Conservation (phyloP, 2,888 invertebrate species). For the Dimorphilus gyrociliatus region DNA sequence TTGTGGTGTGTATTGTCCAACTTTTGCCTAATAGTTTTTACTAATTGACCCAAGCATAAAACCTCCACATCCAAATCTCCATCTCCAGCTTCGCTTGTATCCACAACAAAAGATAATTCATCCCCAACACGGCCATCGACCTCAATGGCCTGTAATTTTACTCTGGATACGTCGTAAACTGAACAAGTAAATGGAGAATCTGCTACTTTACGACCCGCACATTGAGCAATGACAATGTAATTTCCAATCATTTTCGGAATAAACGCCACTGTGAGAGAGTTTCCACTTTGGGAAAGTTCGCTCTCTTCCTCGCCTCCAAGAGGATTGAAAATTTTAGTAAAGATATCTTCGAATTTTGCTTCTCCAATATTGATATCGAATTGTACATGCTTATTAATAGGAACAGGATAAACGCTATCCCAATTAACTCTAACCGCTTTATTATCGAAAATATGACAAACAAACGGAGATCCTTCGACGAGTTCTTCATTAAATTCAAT, state of each 20-base stretch:
- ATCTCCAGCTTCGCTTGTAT: conserved; percentile 84
- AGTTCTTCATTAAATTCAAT: too few relatives aligned
- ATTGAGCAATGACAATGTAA: conserved; percentile 81
- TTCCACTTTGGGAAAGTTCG: too few relatives aligned
- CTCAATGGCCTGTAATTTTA: conserved; percentile 50
- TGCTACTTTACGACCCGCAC: conserved; percentile 67
- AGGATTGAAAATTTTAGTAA: too few relatives aligned
- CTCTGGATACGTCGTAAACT: conserved; percentile 74
- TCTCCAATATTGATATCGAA: conserved; percentile 8
- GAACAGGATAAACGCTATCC: conserved; percentile 5
- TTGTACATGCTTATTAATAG: conserved; percentile 6
- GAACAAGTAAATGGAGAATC: conserved; percentile 87
- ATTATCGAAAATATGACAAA: too few relatives aligned
- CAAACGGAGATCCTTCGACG: too few relatives aligned
- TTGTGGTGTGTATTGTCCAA: conserved; percentile 55
- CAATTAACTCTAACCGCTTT: conserved; percentile 8
- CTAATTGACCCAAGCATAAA: conserved; percentile 51
- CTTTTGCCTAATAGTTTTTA: conserved; percentile 66
- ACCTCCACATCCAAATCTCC: conserved; percentile 45
- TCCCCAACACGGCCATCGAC: too few relatives aligned
- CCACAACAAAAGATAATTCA: too few relatives aligned
- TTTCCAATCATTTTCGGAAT: conserved; percentile 67
- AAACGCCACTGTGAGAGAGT: too few relatives aligned
- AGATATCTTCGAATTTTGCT: too few relatives aligned
- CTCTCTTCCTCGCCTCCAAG: too few relatives aligned